Evolutionary conservation across 1,140 invertebrate species (phyloP), one percentile per base, ranked within the genome.

Genomic region (Anastrepha obliqua): DNA sequence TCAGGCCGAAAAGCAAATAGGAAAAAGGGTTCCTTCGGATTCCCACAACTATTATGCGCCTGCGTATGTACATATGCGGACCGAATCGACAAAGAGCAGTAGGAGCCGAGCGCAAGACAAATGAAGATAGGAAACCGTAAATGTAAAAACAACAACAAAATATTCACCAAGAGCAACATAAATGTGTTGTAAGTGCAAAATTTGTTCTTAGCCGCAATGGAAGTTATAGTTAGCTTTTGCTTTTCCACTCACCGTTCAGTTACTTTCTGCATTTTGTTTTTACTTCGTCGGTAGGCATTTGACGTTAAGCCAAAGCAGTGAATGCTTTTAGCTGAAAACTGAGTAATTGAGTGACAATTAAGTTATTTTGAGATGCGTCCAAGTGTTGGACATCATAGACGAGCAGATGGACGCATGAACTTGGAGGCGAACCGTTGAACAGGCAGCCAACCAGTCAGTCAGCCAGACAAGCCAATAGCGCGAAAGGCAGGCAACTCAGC

Each of bases 311-410:
- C 90, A 91, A 90, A 91, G 90, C 90, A 91, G 90, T 92, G 91
- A 92, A 92, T 92, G 91, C 91, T 91, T 91, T 92, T 92, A 92
- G 91, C 91, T 92, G 91, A 92, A 92, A 92, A 92, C 91, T 92
- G 91, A 92, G 91, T 92, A 92, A 92, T 92, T 92, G 91, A 92
- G 91, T 92, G 91, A 92, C 91, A 92, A 92, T 92, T 92, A 92
- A 92, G 91, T 92, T 92, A 92, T 92, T 92, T 92, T 20, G 55
- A 67, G n/a, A 67, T 44, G 60, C 39, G 29, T 0, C 8, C 51
- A 67, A 58, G 44, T 81, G 60, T 15, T 60, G 70, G 39, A 2
- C 29, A 13, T 3, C 13, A 64, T 64, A 87, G 51, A 55, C 29
- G 42, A 13, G 47, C 29, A 20, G 17, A 47, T 86, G 59, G 44